Percentiles rank a stretch among this genome's conserved stretches.
Evolutionary conservation across 2,113 vertebrate species (phyloP).

Genomic region (Callaeas wilsoni): DNA sequence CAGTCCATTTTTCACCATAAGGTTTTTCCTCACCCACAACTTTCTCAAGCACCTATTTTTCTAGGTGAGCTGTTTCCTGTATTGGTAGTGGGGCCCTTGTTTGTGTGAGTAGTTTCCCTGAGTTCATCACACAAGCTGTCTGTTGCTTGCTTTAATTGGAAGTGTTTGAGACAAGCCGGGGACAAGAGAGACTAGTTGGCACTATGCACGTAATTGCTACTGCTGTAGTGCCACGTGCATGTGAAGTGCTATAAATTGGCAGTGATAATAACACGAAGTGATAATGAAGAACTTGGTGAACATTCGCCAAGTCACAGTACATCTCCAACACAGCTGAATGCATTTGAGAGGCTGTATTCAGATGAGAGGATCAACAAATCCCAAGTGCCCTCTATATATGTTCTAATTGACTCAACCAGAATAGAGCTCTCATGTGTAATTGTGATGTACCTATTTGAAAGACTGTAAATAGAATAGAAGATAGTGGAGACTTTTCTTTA

Average conservation of each 20-base stretch:
- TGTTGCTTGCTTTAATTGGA: background rate
- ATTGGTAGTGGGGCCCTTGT: background rate
- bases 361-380: background rate
- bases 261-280: background rate
- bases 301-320: background rate
- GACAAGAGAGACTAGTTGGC: background rate
- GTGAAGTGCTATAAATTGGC: conserved; percentile 10
- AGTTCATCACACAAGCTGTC: background rate
- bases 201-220: background rate
- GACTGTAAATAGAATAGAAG: background rate
- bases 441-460: background rate
- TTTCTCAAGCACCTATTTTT: background rate
- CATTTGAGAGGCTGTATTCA: background rate
- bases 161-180: background rate
- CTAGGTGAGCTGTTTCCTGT: background rate
- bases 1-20: background rate
- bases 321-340: conserved; percentile 1
- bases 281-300: conserved; percentile 2
- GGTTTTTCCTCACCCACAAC: background rate
- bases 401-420: background rate
- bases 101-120: background rate
- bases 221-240: background rate
- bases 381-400: background rate
- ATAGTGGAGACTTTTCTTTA: background rate
- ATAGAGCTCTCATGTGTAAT: background rate